These are phyloP conservation scores for Strigops habroptila DNA, from an alignment of 2,113 vertebrate species.

Conservation along the genomic window DNA sequence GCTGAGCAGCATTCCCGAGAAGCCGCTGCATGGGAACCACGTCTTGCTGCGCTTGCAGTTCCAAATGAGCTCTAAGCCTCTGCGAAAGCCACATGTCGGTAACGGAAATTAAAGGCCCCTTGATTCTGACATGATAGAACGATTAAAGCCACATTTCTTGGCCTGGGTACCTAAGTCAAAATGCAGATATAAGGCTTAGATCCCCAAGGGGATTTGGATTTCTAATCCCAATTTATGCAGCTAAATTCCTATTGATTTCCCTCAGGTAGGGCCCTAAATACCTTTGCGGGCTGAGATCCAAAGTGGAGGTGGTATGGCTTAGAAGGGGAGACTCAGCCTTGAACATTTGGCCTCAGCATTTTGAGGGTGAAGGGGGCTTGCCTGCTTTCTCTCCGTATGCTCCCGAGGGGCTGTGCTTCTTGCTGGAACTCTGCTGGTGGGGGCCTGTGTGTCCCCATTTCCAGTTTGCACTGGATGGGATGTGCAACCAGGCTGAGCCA, in stretches of 20 bases:
- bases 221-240: conserved; percentile 61
- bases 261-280: conserved; percentile 43
- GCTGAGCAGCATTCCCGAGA: background rate
- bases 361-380: background rate
- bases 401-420: background rate
- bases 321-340: background rate
- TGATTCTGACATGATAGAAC: conserved; percentile 52
- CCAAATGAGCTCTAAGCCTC: background rate
- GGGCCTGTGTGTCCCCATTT: background rate
- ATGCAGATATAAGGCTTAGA: conserved; percentile 38
- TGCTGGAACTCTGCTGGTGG: background rate
- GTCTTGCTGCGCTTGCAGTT: background rate
- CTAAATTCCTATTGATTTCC: conserved; percentile 66
- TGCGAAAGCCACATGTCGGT: conserved; percentile 5
- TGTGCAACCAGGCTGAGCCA: background rate
- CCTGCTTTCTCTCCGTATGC: background rate
- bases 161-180: conserved; percentile 26
- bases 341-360: background rate
- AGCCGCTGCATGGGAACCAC: background rate
- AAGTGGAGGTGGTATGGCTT: background rate
- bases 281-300: background rate
- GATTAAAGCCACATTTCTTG: conserved; percentile 63
- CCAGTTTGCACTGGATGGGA: background rate
- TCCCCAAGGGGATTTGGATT: background rate
- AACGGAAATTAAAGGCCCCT: conserved; percentile 59